phyloP scores from a whole-genome alignment of 2,113 vertebrate genomes.

The Sylvietta virens region DNA sequence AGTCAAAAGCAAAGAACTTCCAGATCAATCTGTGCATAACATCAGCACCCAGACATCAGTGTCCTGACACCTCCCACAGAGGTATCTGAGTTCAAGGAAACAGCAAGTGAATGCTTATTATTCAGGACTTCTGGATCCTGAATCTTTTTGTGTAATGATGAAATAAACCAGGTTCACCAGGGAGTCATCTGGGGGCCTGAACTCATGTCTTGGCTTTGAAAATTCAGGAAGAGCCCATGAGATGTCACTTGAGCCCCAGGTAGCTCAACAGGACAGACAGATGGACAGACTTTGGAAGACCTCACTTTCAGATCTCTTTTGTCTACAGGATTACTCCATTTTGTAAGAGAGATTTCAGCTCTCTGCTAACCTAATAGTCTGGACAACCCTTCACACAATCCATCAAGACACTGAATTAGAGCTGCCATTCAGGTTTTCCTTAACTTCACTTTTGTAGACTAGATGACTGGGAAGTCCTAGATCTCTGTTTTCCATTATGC shows the following conservation, averaged over 20 bases:
- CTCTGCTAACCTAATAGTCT: background rate
- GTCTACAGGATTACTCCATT: background rate
- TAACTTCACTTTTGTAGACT: background rate
- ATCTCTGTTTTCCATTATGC: background rate
- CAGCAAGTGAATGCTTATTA: background rate
- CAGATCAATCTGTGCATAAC: background rate
- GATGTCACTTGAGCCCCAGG: background rate
- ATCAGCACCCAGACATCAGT: background rate
- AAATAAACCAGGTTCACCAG: background rate
- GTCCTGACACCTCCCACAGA: background rate
- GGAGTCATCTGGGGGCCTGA: background rate
- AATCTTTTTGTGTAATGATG: rapidly evolving
- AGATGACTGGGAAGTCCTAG: background rate
- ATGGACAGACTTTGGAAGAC: background rate
- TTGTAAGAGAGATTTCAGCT: background rate
- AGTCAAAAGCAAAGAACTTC: background rate
- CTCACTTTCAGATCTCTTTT: background rate
- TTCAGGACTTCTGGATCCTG: background rate
- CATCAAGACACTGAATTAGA: background rate
- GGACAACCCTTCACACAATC: background rate
- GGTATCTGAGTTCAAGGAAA: background rate
- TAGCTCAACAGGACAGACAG: background rate
- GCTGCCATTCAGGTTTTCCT: background rate
- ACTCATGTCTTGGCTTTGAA: background rate
- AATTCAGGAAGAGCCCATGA: background rate